These are phyloP conservation scores for Panthera leo DNA, from an alignment of 2,113 vertebrate genomes.

Conservation along the genomic window DNA sequence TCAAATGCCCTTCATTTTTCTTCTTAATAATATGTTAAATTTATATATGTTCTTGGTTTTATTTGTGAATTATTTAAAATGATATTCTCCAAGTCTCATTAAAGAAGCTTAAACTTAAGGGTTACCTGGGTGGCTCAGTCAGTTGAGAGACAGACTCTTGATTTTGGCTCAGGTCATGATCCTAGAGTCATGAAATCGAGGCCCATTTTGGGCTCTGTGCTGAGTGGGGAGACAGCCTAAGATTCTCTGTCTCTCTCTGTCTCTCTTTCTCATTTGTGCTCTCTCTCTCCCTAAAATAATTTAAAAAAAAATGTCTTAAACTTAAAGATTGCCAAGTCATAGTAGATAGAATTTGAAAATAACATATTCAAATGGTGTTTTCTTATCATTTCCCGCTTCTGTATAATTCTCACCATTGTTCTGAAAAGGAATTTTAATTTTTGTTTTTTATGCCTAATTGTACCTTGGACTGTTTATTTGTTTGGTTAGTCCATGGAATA, in stretches of 20 bases:
- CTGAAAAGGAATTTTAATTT: neutral
- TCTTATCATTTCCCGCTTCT: neutral
- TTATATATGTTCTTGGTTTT: neutral
- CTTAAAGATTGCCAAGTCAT: neutral
- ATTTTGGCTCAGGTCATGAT: too few species aligned
- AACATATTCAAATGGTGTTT: neutral
- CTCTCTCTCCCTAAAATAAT: too few species aligned
- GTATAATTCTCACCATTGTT: neutral
- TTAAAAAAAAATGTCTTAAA: neutral
- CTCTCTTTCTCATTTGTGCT: too few species aligned
- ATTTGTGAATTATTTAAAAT: neutral
- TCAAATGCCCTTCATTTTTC: neutral
- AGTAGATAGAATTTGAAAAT: constrained; percentile 17
- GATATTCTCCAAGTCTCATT: neutral
- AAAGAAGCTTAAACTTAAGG: neutral
- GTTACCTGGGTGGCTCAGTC: neutral
- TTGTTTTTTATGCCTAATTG: neutral
- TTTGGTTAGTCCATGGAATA: neutral
- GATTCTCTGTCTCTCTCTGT: too few species aligned
- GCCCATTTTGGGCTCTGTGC: too few species aligned
- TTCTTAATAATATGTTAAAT: neutral
- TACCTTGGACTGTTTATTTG: neutral
- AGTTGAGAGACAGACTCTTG: too few species aligned
- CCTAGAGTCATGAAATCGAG: too few species aligned
- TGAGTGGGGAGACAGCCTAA: too few species aligned